Conservation (phyloP, 2,113 vertebrate species). For the Corynorhinus townsendii region DNA sequence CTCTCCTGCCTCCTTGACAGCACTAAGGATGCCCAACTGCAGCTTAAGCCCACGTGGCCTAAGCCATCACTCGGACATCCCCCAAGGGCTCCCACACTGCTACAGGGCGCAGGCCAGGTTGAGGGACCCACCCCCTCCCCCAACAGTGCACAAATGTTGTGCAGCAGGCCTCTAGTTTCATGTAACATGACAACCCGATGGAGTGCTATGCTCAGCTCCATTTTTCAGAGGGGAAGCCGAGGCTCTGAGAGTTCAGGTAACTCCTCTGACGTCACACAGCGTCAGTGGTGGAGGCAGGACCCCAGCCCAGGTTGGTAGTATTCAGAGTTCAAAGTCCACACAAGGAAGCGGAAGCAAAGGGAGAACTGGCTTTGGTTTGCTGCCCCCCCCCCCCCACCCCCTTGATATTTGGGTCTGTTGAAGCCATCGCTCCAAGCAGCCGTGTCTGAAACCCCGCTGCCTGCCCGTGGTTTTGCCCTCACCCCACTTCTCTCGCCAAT, state of each 20-base stretch:
- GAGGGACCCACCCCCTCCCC: too few species aligned
- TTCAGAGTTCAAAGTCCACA: neutral
- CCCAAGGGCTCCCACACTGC: too few species aligned
- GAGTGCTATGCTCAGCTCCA: neutral
- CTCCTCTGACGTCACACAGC: neutral
- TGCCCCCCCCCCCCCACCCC: neutral
- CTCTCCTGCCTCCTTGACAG: too few species aligned
- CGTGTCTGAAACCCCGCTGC: neutral
- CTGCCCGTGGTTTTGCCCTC: neutral
- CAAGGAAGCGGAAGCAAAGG: neutral
- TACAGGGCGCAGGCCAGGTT: too few species aligned
- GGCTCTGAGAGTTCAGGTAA: neutral
- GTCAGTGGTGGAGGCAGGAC: neutral
- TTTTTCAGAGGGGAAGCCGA: neutral
- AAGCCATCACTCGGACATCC: too few species aligned
- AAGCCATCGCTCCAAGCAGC: neutral
- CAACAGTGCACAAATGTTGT: too few species aligned
- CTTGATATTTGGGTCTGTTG: neutral
- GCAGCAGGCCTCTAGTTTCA: neutral
- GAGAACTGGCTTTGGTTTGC: neutral
- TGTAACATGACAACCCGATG: neutral
- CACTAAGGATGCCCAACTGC: too few species aligned
- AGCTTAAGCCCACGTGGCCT: too few species aligned
- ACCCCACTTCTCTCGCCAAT: neutral
- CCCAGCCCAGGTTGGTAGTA: neutral